Evolutionary conservation across 2,888 invertebrate species (phyloP).

Genomic region (Scaptomyza reducta): DNA sequence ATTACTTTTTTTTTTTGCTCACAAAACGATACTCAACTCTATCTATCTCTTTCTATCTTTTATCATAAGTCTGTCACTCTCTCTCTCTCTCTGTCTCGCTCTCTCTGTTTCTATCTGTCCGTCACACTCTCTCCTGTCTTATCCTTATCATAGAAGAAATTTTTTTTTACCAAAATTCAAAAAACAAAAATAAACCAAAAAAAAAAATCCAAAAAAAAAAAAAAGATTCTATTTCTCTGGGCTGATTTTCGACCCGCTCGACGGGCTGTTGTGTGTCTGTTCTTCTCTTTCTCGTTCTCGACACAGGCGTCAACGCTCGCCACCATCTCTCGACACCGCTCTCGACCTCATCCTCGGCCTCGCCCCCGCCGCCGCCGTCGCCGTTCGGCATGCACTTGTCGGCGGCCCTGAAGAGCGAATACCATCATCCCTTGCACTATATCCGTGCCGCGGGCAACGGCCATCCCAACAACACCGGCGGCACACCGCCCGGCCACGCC

Average conservation of each 20-base stretch:
- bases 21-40: constrained; percentile 35
- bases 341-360: constrained; percentile 82
- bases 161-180: constrained; percentile 54
- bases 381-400: constrained; percentile 83
- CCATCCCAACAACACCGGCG: constrained; percentile 57
- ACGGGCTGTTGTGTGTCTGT: constrained; percentile 83
- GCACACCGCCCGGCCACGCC: constrained; percentile 67
- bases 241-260: constrained; percentile 84
- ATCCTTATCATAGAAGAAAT: constrained; percentile 57
- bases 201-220: constrained; percentile 45
- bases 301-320: constrained; percentile 83
- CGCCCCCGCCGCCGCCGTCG: constrained; percentile 81
- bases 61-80: constrained; percentile 45
- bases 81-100: constrained; percentile 43
- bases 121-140: constrained; percentile 43
- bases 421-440: constrained; percentile 81
- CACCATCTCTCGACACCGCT: constrained; percentile 82
- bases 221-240: constrained; percentile 81
- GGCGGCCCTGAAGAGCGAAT: constrained; percentile 82
- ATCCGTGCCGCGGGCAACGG: constrained; percentile 77
- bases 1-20: constrained; percentile 66
- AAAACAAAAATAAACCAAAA: constrained; percentile 44
- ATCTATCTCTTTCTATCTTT: constrained; percentile 25
- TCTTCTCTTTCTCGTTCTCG: constrained; percentile 84
- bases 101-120: constrained; percentile 29